These are phyloP conservation scores for Pituophis catenifer DNA, from an alignment of 2,113 vertebrate species.

Conservation along the genomic window DNA sequence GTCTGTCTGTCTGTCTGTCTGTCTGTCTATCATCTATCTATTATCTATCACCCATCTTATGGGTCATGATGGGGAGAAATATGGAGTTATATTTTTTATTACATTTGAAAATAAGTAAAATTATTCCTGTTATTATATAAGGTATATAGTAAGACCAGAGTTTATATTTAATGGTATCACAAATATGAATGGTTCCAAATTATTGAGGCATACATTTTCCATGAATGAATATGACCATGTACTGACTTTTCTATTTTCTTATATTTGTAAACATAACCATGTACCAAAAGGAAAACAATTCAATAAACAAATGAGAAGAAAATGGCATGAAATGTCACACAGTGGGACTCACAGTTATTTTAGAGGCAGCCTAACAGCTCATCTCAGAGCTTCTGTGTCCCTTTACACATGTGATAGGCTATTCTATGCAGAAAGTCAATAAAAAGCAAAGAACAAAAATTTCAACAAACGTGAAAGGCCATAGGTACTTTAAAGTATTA, in stretches of 20 bases:
- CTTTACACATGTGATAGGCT: background rate
- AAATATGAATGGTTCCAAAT: background rate
- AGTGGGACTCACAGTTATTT: background rate
- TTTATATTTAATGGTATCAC: background rate
- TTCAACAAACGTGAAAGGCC: background rate
- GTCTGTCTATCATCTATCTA: no score
- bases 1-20: no score
- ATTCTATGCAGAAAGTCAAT: background rate
- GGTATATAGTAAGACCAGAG: background rate
- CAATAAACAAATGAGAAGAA: background rate
- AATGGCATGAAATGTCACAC: background rate
- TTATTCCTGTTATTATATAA: background rate
- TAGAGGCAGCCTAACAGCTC: background rate
- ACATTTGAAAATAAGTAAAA: background rate
- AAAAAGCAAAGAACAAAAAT: background rate
- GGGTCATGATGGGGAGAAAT: background rate
- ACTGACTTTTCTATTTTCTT: background rate
- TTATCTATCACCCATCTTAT: background rate
- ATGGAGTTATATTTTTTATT: no score
- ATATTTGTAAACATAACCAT: background rate
- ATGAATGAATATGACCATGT: background rate
- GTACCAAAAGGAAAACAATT: background rate
- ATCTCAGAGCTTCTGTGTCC: background rate
- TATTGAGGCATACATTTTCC: background rate
- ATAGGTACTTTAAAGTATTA: background rate